Percentiles rank a stretch among this genome's conserved stretches.
Conservation (phyloP, 1,140 invertebrate genomes). For the Hylaeus volcanicus region DNA sequence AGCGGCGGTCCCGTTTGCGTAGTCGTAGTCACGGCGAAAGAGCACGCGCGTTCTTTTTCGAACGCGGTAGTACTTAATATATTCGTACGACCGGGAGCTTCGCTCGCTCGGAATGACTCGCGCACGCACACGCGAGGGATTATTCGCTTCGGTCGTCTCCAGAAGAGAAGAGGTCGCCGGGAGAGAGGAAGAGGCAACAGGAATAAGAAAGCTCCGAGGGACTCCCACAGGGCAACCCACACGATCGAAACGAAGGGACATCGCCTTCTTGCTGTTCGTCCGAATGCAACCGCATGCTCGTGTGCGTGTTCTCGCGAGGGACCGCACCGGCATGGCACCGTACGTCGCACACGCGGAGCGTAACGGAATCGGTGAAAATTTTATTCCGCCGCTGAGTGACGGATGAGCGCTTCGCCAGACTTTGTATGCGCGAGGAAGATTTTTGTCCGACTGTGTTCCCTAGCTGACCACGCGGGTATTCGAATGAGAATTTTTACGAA, state of each 20-base stretch:
- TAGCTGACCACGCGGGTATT: no score
- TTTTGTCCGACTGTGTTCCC: background rate
- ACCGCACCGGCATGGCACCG: background rate
- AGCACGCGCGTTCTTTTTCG: slow-evolving; percentile 43
- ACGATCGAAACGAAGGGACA: slow-evolving; percentile 45
- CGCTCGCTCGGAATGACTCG: slow-evolving; percentile 2
- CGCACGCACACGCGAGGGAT: slow-evolving; percentile 8
- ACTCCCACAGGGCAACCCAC: slow-evolving; percentile 65
- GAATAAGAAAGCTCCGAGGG: slow-evolving; percentile 59
- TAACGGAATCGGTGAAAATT: slow-evolving; percentile 39
- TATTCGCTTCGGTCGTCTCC: slow-evolving; percentile 1
- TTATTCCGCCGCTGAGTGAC: slow-evolving; percentile 24
- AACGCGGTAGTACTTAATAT: slow-evolving; percentile 41
- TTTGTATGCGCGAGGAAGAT: slow-evolving; percentile 16
- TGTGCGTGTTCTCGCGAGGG: background rate
- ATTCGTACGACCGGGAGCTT: slow-evolving; percentile 38
- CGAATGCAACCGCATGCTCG: slow-evolving; percentile 8
- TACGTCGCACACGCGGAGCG: slow-evolving; percentile 19
- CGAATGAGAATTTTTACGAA: slow-evolving; percentile 6
- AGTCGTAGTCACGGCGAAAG: slow-evolving; percentile 21
- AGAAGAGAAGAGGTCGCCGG: background rate
- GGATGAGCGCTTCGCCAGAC: background rate
- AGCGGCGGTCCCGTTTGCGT: background rate
- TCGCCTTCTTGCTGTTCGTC: slow-evolving; percentile 51
- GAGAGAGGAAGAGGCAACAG: slow-evolving; percentile 17